Conservation (phyloP, 2,888 invertebrate genomes). For the Xylota segnis region DNA sequence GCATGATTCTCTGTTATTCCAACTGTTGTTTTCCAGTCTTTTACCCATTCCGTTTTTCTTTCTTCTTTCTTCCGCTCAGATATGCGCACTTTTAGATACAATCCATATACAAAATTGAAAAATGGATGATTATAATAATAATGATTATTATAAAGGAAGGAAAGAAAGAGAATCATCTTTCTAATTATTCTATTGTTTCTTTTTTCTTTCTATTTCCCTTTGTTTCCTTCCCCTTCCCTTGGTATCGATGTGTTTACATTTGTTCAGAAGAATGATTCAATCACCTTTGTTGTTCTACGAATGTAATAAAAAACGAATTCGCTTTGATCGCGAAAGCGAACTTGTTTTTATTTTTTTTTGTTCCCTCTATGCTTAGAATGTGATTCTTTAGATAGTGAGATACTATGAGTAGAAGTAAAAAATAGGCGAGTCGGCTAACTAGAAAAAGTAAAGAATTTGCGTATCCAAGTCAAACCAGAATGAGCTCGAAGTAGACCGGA, state of each 20-base stretch:
- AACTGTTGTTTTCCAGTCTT: slow-evolving; percentile 12
- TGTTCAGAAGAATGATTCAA: slow-evolving; percentile 4
- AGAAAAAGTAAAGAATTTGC: neutral
- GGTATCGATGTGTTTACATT: neutral
- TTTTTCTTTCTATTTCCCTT: neutral
- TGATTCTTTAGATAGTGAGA: neutral
- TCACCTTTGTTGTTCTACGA: slow-evolving; percentile 15
- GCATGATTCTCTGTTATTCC: slow-evolving; percentile 4
- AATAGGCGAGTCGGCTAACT: neutral
- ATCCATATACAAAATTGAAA: neutral
- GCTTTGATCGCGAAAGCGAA: slow-evolving; percentile 16
- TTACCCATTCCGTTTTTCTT: neutral
- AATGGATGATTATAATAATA: slow-evolving; percentile 1
- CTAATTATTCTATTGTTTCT: slow-evolving; percentile 23
- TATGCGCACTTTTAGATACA: slow-evolving; percentile 6
- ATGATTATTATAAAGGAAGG: neutral
- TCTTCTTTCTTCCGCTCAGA: neutral
- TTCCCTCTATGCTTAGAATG: neutral
- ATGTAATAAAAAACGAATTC: slow-evolving; percentile 25
- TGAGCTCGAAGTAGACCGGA: neutral
- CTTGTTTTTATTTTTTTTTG: slow-evolving; percentile 18
- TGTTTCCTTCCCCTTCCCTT: slow-evolving; percentile 1
- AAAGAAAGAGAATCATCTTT: slow-evolving; percentile 12
- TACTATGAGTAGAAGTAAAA: neutral
- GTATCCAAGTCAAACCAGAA: neutral